A percentile compares a stretch with the other conserved stretches of the same genome.
These are phyloP conservation scores for Rhodinocichla rosea DNA, from an alignment of 2,113 vertebrate species.

Conservation along the genomic window DNA sequence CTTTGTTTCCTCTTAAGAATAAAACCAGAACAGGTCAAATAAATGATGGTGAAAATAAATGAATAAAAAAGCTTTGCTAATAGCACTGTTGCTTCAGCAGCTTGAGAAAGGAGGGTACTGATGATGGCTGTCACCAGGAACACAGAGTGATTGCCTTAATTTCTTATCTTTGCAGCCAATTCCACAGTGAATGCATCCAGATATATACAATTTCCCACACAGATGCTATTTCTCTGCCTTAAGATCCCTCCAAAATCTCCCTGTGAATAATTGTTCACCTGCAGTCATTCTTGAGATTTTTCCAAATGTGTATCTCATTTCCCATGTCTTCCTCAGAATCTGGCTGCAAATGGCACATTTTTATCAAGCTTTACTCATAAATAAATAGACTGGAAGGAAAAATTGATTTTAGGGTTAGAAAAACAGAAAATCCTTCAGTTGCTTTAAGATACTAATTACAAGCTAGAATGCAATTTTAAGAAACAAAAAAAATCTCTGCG, in stretches of 20 bases:
- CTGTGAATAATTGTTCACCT: background rate
- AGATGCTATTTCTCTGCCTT: background rate
- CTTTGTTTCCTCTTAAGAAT: background rate
- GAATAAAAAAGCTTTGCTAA: background rate
- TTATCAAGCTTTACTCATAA: background rate
- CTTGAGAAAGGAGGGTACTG: background rate
- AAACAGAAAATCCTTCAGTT: background rate
- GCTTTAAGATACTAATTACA: background rate
- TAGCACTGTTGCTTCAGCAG: background rate
- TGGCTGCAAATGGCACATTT: background rate
- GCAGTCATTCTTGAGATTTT: background rate
- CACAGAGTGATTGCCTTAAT: background rate
- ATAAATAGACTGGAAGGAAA: background rate
- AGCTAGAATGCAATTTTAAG: background rate
- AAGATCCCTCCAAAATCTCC: background rate
- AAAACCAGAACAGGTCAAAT: background rate
- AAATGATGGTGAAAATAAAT: background rate
- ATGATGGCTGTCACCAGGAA: background rate
- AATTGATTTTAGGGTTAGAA: background rate
- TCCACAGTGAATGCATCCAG: background rate
- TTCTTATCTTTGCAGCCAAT: background rate
- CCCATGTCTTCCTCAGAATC: background rate
- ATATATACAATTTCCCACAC: background rate
- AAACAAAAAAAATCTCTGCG: background rate
- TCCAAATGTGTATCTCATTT: background rate